phyloP scores from a whole-genome alignment of 2,888 invertebrate genomes.

The Spodoptera picta region DNA sequence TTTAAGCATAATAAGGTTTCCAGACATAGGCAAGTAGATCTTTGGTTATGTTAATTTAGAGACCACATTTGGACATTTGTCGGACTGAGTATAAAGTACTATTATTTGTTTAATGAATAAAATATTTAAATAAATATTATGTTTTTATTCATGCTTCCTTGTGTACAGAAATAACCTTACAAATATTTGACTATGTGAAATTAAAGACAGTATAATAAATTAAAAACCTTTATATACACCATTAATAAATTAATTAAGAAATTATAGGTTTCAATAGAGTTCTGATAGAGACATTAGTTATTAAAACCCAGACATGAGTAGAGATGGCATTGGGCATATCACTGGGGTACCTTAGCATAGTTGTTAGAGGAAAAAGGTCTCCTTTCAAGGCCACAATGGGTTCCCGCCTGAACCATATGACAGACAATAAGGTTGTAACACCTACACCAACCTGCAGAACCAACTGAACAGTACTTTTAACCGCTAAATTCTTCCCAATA shows the following conservation, averaged over 20 bases:
- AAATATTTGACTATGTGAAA: neutral
- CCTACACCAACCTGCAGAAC: conserved; percentile 74
- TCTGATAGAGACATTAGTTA: conserved; percentile 82
- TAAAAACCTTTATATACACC: conserved; percentile 32
- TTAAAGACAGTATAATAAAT: conserved; percentile 2
- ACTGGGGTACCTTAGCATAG: conserved; percentile 80
- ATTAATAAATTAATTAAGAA: conserved; percentile 51
- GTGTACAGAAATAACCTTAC: neutral
- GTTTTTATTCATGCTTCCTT: conserved; percentile 8
- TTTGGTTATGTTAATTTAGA: conserved; percentile 77
- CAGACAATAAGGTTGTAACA: conserved; percentile 73
- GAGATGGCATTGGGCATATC: conserved; percentile 81
- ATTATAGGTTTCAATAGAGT: conserved; percentile 77
- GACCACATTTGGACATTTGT: conserved; percentile 76
- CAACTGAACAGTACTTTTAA: conserved; percentile 78
- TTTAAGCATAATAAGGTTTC: conserved; percentile 71
- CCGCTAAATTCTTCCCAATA: conserved; percentile 75
- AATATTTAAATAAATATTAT: conserved; percentile 65
- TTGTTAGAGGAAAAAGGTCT: conserved; percentile 79
- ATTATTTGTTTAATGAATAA: conserved; percentile 83
- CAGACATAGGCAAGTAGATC: conserved; percentile 64
- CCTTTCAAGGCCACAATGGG: conserved; percentile 80
- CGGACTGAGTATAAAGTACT: conserved; percentile 86
- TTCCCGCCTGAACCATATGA: conserved; percentile 80
- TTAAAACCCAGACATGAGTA: conserved; percentile 82